Conservation (phyloP, 2,888 invertebrate genomes). For the Lymantria monacha region DNA sequence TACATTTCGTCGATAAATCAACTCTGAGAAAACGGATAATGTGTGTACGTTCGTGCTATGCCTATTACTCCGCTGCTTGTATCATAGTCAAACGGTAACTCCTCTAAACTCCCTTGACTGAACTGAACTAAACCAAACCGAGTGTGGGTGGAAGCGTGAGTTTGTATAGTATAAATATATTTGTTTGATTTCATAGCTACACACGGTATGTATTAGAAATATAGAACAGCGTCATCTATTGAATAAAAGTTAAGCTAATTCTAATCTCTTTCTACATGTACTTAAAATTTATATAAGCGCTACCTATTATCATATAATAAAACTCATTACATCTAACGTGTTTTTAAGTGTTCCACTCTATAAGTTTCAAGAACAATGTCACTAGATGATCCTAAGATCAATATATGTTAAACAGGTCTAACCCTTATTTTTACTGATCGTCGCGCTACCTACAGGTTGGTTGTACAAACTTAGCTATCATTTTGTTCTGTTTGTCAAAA, state of each 20-base stretch:
- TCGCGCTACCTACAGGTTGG: too few relatives aligned
- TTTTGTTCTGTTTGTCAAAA: too few relatives aligned
- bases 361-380: too few relatives aligned
- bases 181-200: conserved; percentile 8
- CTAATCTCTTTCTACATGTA: background rate
- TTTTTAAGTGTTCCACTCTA: background rate
- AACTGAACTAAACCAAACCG: background rate
- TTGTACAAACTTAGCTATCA: too few relatives aligned
- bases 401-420: too few relatives aligned
- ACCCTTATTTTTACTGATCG: too few relatives aligned
- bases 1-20: conserved; percentile 29
- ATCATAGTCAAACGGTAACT: conserved; percentile 27
- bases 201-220: conserved; percentile 14
- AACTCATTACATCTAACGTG: background rate
- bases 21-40: conserved; percentile 9
- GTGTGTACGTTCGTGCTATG: conserved; percentile 29
- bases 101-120: conserved; percentile 11
- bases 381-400: too few relatives aligned
- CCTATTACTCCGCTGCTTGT: conserved; percentile 27
- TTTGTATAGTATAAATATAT: conserved; percentile 24
- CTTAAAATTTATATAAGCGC: background rate
- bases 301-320: conserved; percentile 1
- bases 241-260: background rate
- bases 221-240: conserved; percentile 19
- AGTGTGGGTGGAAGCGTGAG: conserved; percentile 36